Evolutionary conservation across 2,113 vertebrate genomes (phyloP).

Genomic region (Petrocephalus microphthalmus): DNA sequence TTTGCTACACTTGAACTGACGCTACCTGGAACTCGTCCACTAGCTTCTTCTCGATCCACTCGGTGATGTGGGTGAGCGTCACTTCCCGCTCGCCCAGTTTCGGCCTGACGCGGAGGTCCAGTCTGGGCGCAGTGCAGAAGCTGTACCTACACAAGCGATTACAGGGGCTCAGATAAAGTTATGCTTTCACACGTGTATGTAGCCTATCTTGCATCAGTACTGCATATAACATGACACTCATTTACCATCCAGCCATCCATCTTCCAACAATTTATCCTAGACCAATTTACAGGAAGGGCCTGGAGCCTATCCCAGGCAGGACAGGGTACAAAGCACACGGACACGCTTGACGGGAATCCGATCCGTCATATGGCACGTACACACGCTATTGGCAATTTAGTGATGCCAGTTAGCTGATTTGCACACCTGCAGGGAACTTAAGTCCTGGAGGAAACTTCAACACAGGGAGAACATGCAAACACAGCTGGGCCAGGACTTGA

Average conservation of each 20-base stretch:
- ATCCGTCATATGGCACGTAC: background rate
- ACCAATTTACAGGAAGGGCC: background rate
- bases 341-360: background rate
- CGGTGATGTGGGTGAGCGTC: constrained; percentile 74
- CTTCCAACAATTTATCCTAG: background rate
- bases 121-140: constrained; percentile 71
- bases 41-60: constrained; percentile 82
- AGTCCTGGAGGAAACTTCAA: background rate
- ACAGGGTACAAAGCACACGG: background rate
- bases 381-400: background rate
- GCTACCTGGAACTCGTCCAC: constrained; percentile 80
- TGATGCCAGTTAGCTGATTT: background rate
- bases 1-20: background rate
- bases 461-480: background rate
- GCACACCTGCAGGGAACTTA: background rate
- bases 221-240: background rate
- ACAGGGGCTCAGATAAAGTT: background rate
- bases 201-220: background rate
- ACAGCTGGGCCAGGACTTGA: background rate
- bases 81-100: constrained; percentile 80
- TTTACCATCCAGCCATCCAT: background rate
- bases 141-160: constrained; percentile 65
- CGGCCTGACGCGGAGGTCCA: constrained; percentile 73
- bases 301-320: background rate
- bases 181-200: background rate